Conservation (phyloP, 2,888 invertebrate genomes). For the Lasioglossum pauxillum region DNA sequence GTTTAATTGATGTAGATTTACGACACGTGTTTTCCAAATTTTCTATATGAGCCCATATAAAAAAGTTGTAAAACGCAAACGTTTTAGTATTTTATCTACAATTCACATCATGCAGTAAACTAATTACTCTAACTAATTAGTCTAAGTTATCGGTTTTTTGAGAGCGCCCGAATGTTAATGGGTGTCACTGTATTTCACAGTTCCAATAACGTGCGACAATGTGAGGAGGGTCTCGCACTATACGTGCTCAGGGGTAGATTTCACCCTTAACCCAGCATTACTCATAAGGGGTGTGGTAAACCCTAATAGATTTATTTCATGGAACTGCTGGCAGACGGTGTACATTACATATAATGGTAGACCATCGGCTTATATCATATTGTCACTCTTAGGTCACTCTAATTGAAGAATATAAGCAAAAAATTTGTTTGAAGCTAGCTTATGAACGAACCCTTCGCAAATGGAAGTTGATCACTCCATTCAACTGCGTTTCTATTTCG, state of each 20-base stretch:
- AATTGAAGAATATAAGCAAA: too few relatives aligned
- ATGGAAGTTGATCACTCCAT: background rate
- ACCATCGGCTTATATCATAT: background rate
- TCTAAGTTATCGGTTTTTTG: too few relatives aligned
- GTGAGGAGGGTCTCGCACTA: background rate
- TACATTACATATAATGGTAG: background rate
- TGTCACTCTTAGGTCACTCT: background rate
- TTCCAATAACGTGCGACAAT: background rate
- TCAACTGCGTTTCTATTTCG: background rate
- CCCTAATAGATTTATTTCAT: background rate
- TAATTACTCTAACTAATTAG: too few relatives aligned
- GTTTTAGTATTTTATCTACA: too few relatives aligned
- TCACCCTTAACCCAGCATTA: slow-evolving; percentile 1
- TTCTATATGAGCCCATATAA: too few relatives aligned
- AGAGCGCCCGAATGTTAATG: too few relatives aligned
- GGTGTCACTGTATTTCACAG: background rate
- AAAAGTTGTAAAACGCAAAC: too few relatives aligned
- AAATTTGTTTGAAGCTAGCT: background rate
- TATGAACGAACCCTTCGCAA: background rate
- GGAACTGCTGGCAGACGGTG: background rate
- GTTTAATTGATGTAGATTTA: too few relatives aligned
- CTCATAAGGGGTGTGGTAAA: slow-evolving; percentile 3
- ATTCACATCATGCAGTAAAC: too few relatives aligned
- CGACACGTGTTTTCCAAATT: too few relatives aligned
- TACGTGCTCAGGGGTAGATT: background rate